Evolutionary conservation across 2,113 vertebrate genomes (phyloP).

Genomic region (Cynoglossus semilaevis): DNA sequence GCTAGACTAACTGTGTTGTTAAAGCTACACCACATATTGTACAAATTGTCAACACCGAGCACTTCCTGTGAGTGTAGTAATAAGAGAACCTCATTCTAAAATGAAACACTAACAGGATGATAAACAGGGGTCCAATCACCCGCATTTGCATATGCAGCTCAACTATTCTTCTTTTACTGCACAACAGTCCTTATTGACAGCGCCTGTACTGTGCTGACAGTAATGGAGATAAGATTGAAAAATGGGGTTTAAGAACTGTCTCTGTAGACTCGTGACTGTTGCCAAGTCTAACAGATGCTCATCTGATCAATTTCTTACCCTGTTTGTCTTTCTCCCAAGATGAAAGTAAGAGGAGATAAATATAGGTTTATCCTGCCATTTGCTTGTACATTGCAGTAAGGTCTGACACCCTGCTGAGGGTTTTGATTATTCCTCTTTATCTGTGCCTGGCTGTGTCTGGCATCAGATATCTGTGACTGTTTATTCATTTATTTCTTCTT

Average conservation of each 20-base stretch:
- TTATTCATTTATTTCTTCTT: slow-evolving; percentile 15
- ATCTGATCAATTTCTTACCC: slow-evolving; percentile 70
- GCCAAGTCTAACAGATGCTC: slow-evolving; percentile 71
- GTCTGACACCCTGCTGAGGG: slow-evolving; percentile 49
- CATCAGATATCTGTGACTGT: slow-evolving; percentile 44
- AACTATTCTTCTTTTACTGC: slow-evolving; percentile 20
- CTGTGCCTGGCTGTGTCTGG: slow-evolving; percentile 35
- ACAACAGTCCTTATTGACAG: slow-evolving; percentile 47
- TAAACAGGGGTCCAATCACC: slow-evolving; percentile 24
- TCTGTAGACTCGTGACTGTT: slow-evolving; percentile 62
- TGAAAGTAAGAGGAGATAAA: slow-evolving; percentile 63
- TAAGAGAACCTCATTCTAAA: slow-evolving; percentile 26
- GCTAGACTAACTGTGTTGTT: too few relatives aligned
- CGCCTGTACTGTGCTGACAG: slow-evolving; percentile 49
- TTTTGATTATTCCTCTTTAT: slow-evolving; percentile 57
- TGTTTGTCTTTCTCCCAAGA: slow-evolving; percentile 61
- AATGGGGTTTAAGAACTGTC: slow-evolving; percentile 62
- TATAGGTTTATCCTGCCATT: slow-evolving; percentile 65
- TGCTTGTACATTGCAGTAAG: slow-evolving; percentile 50
- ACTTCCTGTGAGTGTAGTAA: slow-evolving; percentile 11
- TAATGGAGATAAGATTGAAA: slow-evolving; percentile 67
- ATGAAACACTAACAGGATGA: slow-evolving; percentile 25
- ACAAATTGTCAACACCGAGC: slow-evolving; percentile 21
- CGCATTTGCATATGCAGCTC: slow-evolving; percentile 44
- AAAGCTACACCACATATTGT: background rate